Evolutionary conservation across 2,888 invertebrate species (phyloP).

Genomic region (Ennomos fuscantarius): DNA sequence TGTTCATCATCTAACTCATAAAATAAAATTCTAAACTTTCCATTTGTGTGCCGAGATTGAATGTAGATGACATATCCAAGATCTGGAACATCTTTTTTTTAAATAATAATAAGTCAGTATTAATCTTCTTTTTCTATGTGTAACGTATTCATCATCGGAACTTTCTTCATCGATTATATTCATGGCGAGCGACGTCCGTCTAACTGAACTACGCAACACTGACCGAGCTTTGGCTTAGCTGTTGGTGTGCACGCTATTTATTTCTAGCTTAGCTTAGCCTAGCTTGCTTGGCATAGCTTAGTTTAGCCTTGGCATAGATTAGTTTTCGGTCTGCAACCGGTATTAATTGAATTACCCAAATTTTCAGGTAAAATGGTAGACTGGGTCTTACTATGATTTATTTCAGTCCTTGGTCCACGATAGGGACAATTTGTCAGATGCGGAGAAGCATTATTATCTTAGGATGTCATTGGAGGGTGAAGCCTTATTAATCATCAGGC

Average conservation of each 20-base stretch:
- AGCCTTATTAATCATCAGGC: too few relatives aligned
- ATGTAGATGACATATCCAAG: conserved; percentile 31
- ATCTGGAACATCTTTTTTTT: conserved; percentile 20
- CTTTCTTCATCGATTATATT: conserved; percentile 36
- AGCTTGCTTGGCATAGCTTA: conserved; percentile 26
- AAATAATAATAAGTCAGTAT: conserved; percentile 29
- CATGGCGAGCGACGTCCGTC: conserved; percentile 31
- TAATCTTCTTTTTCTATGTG: conserved; percentile 35
- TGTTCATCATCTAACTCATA: conserved; percentile 16
- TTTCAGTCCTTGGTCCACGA: too few relatives aligned
- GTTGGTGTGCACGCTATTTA: conserved; percentile 37
- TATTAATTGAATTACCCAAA: too few relatives aligned
- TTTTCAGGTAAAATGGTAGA: too few relatives aligned
- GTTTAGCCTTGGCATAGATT: conserved; percentile 21
- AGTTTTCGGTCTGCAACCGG: conserved; percentile 26
- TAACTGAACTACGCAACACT: conserved; percentile 36
- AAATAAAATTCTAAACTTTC: conserved; percentile 17
- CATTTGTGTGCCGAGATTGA: conserved; percentile 21
- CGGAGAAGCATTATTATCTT: too few relatives aligned
- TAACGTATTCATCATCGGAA: conserved; percentile 33
- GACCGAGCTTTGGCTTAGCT: conserved; percentile 39
- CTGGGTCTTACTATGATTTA: too few relatives aligned
- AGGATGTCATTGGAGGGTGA: too few relatives aligned
- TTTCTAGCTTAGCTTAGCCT: conserved; percentile 28
- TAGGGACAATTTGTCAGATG: too few relatives aligned